Percentiles rank a stretch among this genome's conserved stretches.
Evolutionary conservation across 2,797 vertebrate species (phyloP).

Genomic region (Trematomus bernacchii): DNA sequence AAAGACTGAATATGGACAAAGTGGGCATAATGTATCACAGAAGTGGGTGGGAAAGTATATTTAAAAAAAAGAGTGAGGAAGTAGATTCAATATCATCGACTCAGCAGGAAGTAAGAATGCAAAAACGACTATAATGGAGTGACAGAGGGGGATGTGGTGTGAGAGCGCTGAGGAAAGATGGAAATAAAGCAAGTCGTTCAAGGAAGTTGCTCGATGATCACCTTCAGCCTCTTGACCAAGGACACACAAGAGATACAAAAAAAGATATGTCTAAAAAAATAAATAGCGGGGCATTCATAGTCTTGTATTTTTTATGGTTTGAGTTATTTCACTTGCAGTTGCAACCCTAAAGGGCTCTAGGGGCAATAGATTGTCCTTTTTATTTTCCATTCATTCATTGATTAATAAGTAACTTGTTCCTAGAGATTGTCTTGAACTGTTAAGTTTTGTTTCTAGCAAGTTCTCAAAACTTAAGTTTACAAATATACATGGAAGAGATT

Average conservation of each 20-base stretch:
- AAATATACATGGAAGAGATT: constrained; percentile 4
- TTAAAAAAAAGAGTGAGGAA: constrained; percentile 34
- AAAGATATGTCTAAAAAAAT: neutral
- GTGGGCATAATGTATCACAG: constrained; percentile 16
- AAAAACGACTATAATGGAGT: constrained; percentile 59
- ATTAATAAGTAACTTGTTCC: neutral
- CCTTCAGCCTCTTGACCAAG: constrained; percentile 41
- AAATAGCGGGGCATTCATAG: neutral
- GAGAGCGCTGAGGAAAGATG: constrained; percentile 66
- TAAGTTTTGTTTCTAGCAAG: too few relatives aligned
- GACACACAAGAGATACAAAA: constrained; percentile 13
- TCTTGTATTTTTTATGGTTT: constrained; percentile 7
- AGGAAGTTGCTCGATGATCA: constrained; percentile 29
- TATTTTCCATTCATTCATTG: neutral
- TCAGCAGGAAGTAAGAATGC: constrained; percentile 77
- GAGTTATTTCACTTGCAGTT: neutral
- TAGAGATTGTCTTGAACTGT: too few relatives aligned
- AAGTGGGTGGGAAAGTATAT: constrained; percentile 5
- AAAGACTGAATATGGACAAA: constrained; percentile 17
- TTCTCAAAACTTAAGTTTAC: neutral
- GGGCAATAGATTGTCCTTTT: neutral
- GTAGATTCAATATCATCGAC: constrained; percentile 71
- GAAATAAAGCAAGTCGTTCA: constrained; percentile 43
- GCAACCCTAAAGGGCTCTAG: neutral
- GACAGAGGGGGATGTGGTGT: constrained; percentile 40